Evolutionary conservation across 2,888 invertebrate species (phyloP).

Genomic region (Microctonus hyperodae): DNA sequence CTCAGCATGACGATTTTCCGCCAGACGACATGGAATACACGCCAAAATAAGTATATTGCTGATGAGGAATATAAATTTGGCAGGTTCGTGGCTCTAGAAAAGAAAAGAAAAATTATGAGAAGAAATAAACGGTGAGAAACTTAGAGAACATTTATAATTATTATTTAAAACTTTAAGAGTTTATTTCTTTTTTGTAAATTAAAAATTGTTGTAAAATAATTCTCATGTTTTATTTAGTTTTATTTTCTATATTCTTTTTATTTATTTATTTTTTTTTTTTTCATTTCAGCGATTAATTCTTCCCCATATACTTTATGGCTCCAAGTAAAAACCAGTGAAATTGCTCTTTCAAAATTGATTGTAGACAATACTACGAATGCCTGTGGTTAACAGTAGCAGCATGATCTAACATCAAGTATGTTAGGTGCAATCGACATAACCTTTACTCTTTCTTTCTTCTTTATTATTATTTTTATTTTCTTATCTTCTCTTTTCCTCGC

Average conservation of each 20-base stretch:
- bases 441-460: slow-evolving; percentile 11
- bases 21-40: slow-evolving; percentile 86
- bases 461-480: neutral
- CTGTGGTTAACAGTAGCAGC: slow-evolving; percentile 7
- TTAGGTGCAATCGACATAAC: slow-evolving; percentile 32
- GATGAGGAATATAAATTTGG: slow-evolving; percentile 90
- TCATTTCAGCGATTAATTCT: slow-evolving; percentile 20
- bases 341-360: neutral
- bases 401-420: slow-evolving; percentile 22
- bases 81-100: slow-evolving; percentile 88
- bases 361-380: neutral
- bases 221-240: neutral
- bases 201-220: neutral
- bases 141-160: too few species aligned
- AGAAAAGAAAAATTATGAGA: slow-evolving; percentile 34
- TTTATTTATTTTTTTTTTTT: neutral
- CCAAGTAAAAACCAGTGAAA: neutral
- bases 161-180: neutral
- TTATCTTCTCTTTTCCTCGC: neutral
- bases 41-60: slow-evolving; percentile 90
- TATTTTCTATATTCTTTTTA: too few species aligned
- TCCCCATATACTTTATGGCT: neutral
- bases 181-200: too few species aligned
- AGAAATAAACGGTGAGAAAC: neutral
- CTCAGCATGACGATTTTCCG: slow-evolving; percentile 79